Evolutionary conservation across 2,888 invertebrate species (phyloP).

Genomic region (Melanostoma mellinum): DNA sequence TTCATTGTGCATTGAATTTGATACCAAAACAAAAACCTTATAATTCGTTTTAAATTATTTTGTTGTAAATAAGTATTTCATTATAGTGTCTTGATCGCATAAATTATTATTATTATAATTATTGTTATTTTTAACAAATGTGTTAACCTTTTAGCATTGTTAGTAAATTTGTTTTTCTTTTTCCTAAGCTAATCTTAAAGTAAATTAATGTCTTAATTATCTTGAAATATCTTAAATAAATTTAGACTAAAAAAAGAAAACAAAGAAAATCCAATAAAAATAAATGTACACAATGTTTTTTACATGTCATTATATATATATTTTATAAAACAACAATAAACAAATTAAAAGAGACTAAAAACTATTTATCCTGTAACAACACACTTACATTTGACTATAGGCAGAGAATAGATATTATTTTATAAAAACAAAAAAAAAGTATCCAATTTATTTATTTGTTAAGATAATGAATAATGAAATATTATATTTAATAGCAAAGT

Average conservation of each 20-base stretch:
- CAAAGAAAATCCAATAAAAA: conserved; percentile 31
- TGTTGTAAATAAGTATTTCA: conserved; percentile 15
- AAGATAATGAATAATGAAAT: conserved; percentile 67
- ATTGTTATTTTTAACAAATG: neutral
- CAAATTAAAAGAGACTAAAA: conserved; percentile 27
- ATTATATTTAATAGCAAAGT: conserved; percentile 20
- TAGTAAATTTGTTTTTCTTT: conserved; percentile 21
- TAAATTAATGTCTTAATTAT: conserved; percentile 38
- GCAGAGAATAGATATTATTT: conserved; percentile 63
- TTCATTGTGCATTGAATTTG: conserved; percentile 16
- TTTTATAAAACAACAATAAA: conserved; percentile 17
- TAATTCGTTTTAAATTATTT: conserved; percentile 31
- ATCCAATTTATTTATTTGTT: conserved; percentile 69
- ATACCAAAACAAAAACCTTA: conserved; percentile 41
- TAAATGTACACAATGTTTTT: conserved; percentile 51
- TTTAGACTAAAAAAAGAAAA: conserved; percentile 32
- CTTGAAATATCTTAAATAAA: conserved; percentile 35
- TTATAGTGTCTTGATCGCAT: conserved; percentile 53
- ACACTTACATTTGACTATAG: conserved; percentile 59
- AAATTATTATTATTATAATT: conserved; percentile 29
- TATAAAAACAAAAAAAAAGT: conserved; percentile 37
- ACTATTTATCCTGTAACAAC: conserved; percentile 39
- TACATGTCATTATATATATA: conserved; percentile 37
- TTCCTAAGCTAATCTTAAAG: neutral
- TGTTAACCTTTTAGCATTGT: conserved; percentile 24